A percentile compares a stretch with the other conserved stretches of the same genome.
phyloP scores from a whole-genome alignment of 53 echinoderm and acorn worm species.

The Antedon mediterranea region DNA sequence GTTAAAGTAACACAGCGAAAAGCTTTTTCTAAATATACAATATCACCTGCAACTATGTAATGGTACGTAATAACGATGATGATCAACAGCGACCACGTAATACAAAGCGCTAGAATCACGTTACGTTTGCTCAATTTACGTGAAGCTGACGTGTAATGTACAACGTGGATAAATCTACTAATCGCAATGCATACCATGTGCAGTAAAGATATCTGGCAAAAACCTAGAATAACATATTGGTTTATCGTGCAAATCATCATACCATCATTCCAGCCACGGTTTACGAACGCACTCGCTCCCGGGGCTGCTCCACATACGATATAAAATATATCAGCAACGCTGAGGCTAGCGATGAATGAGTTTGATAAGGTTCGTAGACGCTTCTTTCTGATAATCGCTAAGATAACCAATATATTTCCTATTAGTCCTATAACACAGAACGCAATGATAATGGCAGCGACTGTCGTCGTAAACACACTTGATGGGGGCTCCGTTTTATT shows the following conservation, averaged over 20 bases:
- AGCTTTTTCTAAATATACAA: constrained; percentile 20
- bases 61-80: constrained; percentile 7
- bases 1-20: constrained; percentile 12
- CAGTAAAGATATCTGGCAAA: constrained; percentile 13
- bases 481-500: constrained; percentile 4
- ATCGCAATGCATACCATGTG: constrained; percentile 28
- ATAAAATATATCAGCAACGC: constrained; percentile 14
- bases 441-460: constrained; percentile 16
- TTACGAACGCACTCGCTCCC: constrained; percentile 8
- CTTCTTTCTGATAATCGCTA: constrained; percentile 15
- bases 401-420: constrained; percentile 24
- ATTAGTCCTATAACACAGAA: constrained; percentile 7
- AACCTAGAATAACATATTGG: constrained; percentile 15
- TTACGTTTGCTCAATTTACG: constrained; percentile 8
- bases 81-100: constrained; percentile 10
- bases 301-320: constrained; percentile 8
- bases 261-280: constrained; percentile 14
- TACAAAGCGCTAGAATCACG: constrained; percentile 7
- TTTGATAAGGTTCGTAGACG: constrained; percentile 19
- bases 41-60: constrained; percentile 12
- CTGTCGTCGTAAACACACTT: constrained; percentile 3
- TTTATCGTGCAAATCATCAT: constrained; percentile 14
- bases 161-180: constrained; percentile 18
- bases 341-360: constrained; percentile 26
- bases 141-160: constrained; percentile 11